Conservation (phyloP, 2,113 vertebrate genomes). For the Eolophus roseicapilla region DNA sequence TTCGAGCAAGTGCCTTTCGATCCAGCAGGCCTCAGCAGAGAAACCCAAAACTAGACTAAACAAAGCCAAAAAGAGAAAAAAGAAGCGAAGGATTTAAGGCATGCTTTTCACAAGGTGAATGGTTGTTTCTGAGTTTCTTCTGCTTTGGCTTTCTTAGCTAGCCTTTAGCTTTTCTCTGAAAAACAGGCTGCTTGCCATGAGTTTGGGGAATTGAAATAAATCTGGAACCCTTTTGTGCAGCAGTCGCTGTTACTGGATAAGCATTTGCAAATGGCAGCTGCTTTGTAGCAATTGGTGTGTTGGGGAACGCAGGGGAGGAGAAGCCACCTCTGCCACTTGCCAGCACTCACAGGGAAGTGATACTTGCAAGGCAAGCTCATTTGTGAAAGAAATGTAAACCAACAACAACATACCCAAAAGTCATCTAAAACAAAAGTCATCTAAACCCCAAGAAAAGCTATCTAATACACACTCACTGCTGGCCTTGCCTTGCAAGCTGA, state of each 20-base stretch:
- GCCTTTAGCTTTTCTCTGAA: not conserved
- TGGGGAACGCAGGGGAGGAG: not conserved
- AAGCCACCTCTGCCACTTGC: not conserved
- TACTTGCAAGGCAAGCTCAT: not conserved
- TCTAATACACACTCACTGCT: not conserved
- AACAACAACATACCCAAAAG: not conserved
- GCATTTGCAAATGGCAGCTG: not conserved
- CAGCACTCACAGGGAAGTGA: not conserved
- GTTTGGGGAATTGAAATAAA: not conserved
- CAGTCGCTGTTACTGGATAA: accelerated
- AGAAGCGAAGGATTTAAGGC: not conserved
- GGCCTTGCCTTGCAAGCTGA: not conserved
- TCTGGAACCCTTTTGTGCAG: not conserved
- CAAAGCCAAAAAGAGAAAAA: not conserved
- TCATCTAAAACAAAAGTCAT: not conserved
- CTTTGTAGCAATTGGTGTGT: accelerated
- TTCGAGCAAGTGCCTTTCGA: not conserved
- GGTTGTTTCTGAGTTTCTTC: not conserved
- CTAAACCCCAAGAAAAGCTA: not conserved
- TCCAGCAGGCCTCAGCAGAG: not conserved
- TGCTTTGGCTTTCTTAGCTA: not conserved
- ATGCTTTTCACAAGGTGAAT: not conserved
- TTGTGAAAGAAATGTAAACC: not conserved
- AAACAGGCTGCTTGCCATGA: not conserved
- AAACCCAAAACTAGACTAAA: not conserved